phyloP scores from a whole-genome alignment of 53 echinoderm and acorn worm species.

The Antedon mediterranea region DNA sequence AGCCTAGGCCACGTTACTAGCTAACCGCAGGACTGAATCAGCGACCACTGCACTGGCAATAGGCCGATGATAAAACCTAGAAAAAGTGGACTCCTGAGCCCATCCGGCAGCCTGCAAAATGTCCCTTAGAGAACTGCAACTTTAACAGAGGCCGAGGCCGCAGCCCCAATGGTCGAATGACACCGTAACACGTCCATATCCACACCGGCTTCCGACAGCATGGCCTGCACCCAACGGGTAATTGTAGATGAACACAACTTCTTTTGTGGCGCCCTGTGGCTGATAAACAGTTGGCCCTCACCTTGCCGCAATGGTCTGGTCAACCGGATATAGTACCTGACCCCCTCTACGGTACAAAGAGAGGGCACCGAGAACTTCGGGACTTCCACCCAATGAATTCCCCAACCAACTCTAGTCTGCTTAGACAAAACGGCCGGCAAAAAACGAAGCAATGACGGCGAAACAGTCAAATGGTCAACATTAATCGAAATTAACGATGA shows the following conservation, averaged over 20 bases:
- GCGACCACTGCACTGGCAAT: background rate
- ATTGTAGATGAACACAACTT: constrained; percentile 9
- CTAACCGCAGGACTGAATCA: background rate
- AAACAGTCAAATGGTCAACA: no score
- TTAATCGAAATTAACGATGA: background rate
- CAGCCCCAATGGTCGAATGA: constrained; percentile 9
- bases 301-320: background rate
- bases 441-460: background rate
- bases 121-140: background rate
- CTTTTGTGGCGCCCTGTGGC: constrained; percentile 3
- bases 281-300: constrained; percentile 1
- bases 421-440: background rate
- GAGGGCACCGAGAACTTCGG: background rate
- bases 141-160: background rate
- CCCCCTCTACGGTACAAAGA: background rate
- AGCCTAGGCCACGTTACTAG: background rate
- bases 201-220: background rate
- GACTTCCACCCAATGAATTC: background rate
- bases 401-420: background rate
- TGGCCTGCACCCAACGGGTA: constrained; percentile 7
- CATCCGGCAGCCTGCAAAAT: constrained; percentile 8
- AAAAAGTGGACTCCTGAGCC: constrained; percentile 9
- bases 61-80: background rate
- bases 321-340: background rate
- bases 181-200: background rate